Evolutionary conservation across 92 coral and sea anemone species (phyloP).

Genomic region (Plumapathes pennacea): DNA sequence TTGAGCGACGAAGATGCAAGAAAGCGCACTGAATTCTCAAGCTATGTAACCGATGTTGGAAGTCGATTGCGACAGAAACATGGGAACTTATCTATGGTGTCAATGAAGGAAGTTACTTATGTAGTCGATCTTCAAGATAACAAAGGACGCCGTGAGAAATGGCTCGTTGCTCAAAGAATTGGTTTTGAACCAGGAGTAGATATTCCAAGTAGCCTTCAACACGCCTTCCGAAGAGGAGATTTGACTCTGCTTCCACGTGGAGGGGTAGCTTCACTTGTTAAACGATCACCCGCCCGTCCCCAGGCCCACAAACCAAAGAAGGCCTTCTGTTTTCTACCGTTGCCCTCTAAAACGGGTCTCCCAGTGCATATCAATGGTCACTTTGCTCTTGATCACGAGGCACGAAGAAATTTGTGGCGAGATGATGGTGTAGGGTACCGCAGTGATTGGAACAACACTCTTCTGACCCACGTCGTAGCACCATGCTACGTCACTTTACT

Average conservation of each 20-base stretch:
- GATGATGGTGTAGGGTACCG: constrained; percentile 12
- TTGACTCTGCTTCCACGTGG: constrained; percentile 91
- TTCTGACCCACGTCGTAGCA: constrained; percentile 47
- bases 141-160: constrained; percentile 49
- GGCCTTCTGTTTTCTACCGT: constrained; percentile 90
- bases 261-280: constrained; percentile 69
- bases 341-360: constrained; percentile 62
- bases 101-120: constrained; percentile 52
- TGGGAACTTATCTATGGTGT: constrained; percentile 22
- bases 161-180: constrained; percentile 72
- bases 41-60: constrained; percentile 17
- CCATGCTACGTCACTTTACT: constrained; percentile 62
- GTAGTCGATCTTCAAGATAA: constrained; percentile 50
- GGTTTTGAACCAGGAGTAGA: constrained; percentile 50
- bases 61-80: constrained; percentile 1
- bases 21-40: constrained; percentile 49
- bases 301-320: constrained; percentile 16
- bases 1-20: constrained; percentile 48
- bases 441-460: constrained; percentile 57
- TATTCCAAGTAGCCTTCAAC: constrained; percentile 3
- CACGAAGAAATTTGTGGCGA: constrained; percentile 48
- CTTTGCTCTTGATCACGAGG: constrained; percentile 70
- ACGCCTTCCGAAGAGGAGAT: constrained; percentile 39
- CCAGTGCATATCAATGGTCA: constrained; percentile 91
- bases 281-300: background rate